Base-by-base conservation (phyloP, 2,797 vertebrate genomes). In the Chaunax sp. region DNA sequence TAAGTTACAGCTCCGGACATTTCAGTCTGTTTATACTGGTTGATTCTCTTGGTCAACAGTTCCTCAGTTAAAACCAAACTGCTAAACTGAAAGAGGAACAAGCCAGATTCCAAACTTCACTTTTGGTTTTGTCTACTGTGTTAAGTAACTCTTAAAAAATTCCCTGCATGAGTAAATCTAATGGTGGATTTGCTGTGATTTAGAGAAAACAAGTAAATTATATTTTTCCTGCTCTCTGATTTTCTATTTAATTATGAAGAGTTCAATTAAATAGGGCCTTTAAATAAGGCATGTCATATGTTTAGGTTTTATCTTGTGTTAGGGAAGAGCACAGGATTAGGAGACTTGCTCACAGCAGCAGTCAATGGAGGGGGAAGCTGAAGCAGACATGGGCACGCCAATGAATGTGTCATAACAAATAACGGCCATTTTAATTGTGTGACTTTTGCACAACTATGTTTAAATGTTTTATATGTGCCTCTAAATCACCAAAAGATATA, bases 1-100 rank as follows among this genome's bases (percentile, higher is more conserved):
- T 43, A 64, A 52, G 28, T 59, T 12, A 47, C 43, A 19, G 19
- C 41, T 64, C 14, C 9, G n/a, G 10, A 49, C 68, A 64, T 78
- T 70, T 80, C 53, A 38, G 56, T 69, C 52, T 59, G 66, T 65
- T 80, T 81, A 75, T 76, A 52, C 62, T 66, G 73, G 84, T 89
- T 89, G 81, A 80, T 74, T 87, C 80, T 86, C 87, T 86, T 82
- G 75, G 82, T 85, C 78, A 77, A 18, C 52, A 89, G 89, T 94
- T 94, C 93, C 93, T 87, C 90, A 87, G 85, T 82, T 75, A 2
- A 62, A 85, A 83, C 83, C 87, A 87, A 73, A 75, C 80, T 74
- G 76, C 68, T 72, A 70, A 23, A 82, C 45, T 80, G 18, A 28
- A 53, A 53, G 33, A 26, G 92, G 93, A 94, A 94, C 90, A 81